These are phyloP conservation scores for Drosophila mimetica DNA, from an alignment of 2,888 invertebrate species.

Conservation along the genomic window DNA sequence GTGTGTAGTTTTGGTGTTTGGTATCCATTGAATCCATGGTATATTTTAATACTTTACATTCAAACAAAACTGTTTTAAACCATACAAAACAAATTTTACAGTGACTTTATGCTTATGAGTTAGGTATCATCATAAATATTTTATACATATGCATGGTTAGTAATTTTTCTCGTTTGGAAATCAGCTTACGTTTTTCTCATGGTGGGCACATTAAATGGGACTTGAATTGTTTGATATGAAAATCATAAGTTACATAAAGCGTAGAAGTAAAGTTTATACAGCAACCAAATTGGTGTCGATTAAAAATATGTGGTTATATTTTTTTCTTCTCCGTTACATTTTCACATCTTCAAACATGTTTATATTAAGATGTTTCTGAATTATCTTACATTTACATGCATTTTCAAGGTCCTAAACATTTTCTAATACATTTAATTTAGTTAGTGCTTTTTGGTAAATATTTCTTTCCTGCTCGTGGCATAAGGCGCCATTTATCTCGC, in stretches of 20 bases:
- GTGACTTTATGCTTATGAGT: conserved; percentile 20
- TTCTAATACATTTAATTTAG: conserved; percentile 76
- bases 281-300: conserved; percentile 30
- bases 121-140: conserved; percentile 35
- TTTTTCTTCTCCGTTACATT: conserved; percentile 31
- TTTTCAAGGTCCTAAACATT: conserved; percentile 69
- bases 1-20: conserved; percentile 13
- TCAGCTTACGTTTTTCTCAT: conserved; percentile 5
- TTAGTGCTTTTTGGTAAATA: conserved; percentile 42
- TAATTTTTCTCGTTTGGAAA: conserved; percentile 20
- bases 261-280: conserved; percentile 45
- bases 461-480: conserved; percentile 2
- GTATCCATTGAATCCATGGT: conserved; percentile 10
- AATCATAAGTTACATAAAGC: conserved; percentile 27
- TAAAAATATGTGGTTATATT: conserved; percentile 27
- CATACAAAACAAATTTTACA: conserved; percentile 18
- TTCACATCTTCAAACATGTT: conserved; percentile 29
- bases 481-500: background rate
- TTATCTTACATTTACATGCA: conserved; percentile 68
- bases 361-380: conserved; percentile 33
- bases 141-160: conserved; percentile 33
- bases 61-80: conserved; percentile 13
- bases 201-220: conserved; percentile 36
- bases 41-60: conserved; percentile 25
- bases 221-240: conserved; percentile 21